Evolutionary conservation across 2,888 invertebrate species (phyloP), one percentile per base, ranked within the genome.

Genomic region (Aethes cnicana): DNA sequence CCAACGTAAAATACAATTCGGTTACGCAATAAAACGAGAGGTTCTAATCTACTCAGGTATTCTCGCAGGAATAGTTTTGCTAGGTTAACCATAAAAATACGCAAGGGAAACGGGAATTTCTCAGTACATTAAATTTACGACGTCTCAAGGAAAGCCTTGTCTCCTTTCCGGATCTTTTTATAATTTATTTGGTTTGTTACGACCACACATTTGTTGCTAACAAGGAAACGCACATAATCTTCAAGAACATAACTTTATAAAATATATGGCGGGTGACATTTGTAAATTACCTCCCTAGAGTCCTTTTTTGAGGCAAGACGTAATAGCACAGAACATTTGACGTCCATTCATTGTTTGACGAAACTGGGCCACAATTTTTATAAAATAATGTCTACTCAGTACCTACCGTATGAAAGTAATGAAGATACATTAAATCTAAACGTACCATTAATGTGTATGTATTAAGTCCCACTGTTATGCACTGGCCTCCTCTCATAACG

Each of bases 101-200:
- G 68, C 78, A 67, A 68, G 81, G 84, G 81, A 86, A 87, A 84
- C 86, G 83, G 83, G 84, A 79, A 81, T 73, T 79, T 75, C 74
- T 81, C 82, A 82, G 80, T 75, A 84, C 85, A 85, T 87, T 83
- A 86, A 88, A 88, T 88, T 88, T 88, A 88, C 87, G 87, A 85
- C 84, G 85, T 86, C 84, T 80, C 81, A 68, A 69, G 76, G 63
- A 84, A 81, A 84, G 78, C 79, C 78, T 77, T 78, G 83, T 84
- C 84, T 82, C 69, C 65, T 58, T 66, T 69, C 74, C 63, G 75
- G 79, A 81, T 81, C 78, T 78, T 86, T 86, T 86, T 86, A 85
- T 86, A 86, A 87, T 86, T 86, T 86, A 86, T 86, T 81, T 81
- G 75, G 82, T 81, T 80, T 84, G 80, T 82, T 83, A 83, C 84